Base-by-base conservation (phyloP, 2,888 invertebrate species). In the Drosophila pseudotalamancana region DNA sequence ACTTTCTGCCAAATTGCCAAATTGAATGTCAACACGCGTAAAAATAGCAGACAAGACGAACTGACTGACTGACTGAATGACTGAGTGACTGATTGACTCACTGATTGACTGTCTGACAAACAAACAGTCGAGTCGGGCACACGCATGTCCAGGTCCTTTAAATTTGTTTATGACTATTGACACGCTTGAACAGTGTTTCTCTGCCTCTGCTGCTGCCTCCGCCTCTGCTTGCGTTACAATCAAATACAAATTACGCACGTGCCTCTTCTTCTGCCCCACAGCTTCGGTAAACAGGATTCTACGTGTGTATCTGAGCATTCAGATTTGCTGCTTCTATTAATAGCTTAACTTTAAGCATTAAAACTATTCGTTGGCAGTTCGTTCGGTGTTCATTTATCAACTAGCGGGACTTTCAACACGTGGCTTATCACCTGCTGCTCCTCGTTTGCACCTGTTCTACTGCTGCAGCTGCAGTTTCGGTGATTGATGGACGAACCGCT, bases 1-100 rank as follows among this genome's bases (percentile, higher is more conserved):
- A 86, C 72, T 81, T 81, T 82, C 50, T 75, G 74, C 72, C 74
- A 81, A 84, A 81, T 84, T 84, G 84, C 68, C 88, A 85, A 85
- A 86, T 86, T 87, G 84, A 87, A 83, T 87, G 84, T 84, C 86
- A 87, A 85, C 86, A 85, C 78, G 88, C 86, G 88, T 85, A 83
- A 80, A 85, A 80, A 87, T 86, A 74, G 71, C 74, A 67, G 59
- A 62, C 43, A 59, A 49, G 61, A 45, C 37, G 31, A 11, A 12
- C 27, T 32, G 42, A 46, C 19, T 9, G 34, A 27, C 18, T 21
- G 29, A 25, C 46, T 48, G 45, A 50, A 3, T 23, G 31, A 37
- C 12, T 12, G 29, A 35, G 8, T 5, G 16, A 49, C 14, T 25
- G 42, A 45, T 12, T 19, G 25, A 31, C 23, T 23, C 48, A 42